These are phyloP conservation scores for Neomorphus geoffroyi DNA, from an alignment of 2,797 vertebrate genomes.

Conservation along the genomic window DNA sequence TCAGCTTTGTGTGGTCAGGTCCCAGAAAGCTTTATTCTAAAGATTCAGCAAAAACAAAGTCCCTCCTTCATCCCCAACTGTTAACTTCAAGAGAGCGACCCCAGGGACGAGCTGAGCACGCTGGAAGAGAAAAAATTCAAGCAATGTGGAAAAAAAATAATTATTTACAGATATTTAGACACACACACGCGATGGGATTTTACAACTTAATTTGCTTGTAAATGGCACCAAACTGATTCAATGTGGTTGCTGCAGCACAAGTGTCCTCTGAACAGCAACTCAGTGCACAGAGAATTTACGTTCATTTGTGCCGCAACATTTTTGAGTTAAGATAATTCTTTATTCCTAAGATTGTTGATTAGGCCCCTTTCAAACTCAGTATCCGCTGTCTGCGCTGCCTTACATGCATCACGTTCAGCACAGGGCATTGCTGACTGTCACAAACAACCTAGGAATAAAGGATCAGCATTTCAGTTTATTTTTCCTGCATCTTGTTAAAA, in stretches of 20 bases:
- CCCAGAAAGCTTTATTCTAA: background rate
- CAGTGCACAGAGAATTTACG: background rate
- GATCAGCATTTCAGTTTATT: slow-evolving; percentile 63
- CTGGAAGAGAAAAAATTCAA: background rate
- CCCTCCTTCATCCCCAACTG: background rate
- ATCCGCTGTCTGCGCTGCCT: slow-evolving; percentile 40
- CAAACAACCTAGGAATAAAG: slow-evolving; percentile 67
- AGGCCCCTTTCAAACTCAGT: slow-evolving; percentile 60
- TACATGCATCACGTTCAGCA: slow-evolving; percentile 56
- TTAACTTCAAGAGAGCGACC: background rate
- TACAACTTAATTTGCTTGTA: slow-evolving; percentile 45
- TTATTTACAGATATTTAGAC: slow-evolving; percentile 12
- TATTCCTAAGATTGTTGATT: slow-evolving; percentile 61
- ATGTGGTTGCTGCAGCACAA: slow-evolving; percentile 5
- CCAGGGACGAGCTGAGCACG: background rate
- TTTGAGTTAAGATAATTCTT: slow-evolving; percentile 51
- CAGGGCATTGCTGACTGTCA: slow-evolving; percentile 54
- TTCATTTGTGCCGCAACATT: slow-evolving; percentile 45
- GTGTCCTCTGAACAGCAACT: slow-evolving; percentile 54
- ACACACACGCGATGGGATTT: background rate
- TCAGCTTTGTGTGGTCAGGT: background rate
- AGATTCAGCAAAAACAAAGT: background rate
- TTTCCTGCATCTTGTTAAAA: slow-evolving; percentile 72
- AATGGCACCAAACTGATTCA: slow-evolving; percentile 49
- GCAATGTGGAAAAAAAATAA: slow-evolving; percentile 37